Percentiles rank a stretch among this genome's conserved stretches.
These are phyloP conservation scores for Dendrolimus kikuchii DNA, from an alignment of 1,140 invertebrate species.

Conservation along the genomic window DNA sequence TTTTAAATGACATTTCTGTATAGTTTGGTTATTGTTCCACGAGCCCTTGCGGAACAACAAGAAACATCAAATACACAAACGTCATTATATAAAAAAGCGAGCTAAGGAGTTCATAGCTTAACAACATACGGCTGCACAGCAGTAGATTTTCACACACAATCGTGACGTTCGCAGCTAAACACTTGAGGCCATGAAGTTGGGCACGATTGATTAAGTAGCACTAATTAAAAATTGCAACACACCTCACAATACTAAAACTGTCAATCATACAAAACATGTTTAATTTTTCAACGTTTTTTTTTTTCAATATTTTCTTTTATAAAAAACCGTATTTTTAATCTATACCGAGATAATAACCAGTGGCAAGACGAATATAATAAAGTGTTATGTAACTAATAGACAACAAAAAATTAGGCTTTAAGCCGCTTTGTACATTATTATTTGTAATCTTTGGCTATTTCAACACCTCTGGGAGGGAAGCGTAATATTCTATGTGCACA, in stretches of 20 bases:
- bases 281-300: neutral
- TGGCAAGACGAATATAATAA: slow-evolving; percentile 7
- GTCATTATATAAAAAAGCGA: no score
- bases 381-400: slow-evolving; percentile 29
- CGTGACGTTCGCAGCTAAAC: no score
- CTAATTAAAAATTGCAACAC: neutral
- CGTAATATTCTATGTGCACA: slow-evolving; percentile 28
- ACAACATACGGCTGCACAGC: no score
- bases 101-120: no score
- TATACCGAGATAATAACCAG: neutral
- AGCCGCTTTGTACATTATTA: slow-evolving; percentile 43
- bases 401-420: slow-evolving; percentile 37
- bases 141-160: no score
- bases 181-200: no score
- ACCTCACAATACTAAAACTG: slow-evolving; percentile 1
- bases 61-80: no score
- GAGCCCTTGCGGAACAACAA: no score
- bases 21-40: no score
- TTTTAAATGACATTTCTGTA: no score
- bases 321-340: slow-evolving; percentile 1
- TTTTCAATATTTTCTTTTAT: slow-evolving; percentile 3
- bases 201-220: no score
- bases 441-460: slow-evolving; percentile 38
- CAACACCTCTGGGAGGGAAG: slow-evolving; percentile 44
- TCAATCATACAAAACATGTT: slow-evolving; percentile 2